Base-by-base conservation (phyloP, 2,888 invertebrate genomes). In the Drosophila kuntzei region DNA sequence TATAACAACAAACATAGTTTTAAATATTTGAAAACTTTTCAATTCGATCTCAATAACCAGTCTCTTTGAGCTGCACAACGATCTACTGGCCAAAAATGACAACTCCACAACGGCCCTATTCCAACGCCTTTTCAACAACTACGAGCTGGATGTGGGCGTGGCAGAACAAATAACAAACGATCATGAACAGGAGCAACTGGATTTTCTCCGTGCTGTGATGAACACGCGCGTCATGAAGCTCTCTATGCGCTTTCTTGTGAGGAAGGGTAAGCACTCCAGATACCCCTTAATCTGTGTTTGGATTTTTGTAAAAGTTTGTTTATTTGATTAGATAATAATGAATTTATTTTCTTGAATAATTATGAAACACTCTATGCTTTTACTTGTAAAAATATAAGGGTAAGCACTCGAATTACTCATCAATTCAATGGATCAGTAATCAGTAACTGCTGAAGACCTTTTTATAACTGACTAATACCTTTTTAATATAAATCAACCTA, bases 211-310 rank as follows among this genome's bases (percentile, higher is more conserved):
- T 3, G 84, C 90, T 7, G 67, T 90, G 2, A 78, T 90, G 49
- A 80, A 69, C 8, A 91, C 90, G 1, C 75, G 89, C 0, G 76
- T 89, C 5, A 91, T 90, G 90, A 86, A 89, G 58, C 72, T 84
- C 7, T 76, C 90, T 0, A 89, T 90, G 90, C 64, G 70, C 0
- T 90, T 81, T 68, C 58, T 90, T 20, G 82, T 68, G 5, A 61
- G 58, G 14, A 86, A 68, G 49, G 65, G 85, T 89, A 43, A 60
- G 68, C 18, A 32, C 12, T 16, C 4, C 2, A 29, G 6, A 3
- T 16, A 46, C 29, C 46, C 16, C 9, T 25, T 2, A 27, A 46
- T 16, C 37, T 43, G 22, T 22, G 43, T 12, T 20, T 43, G n/a
- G 43, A 20, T 41, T 20, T 7, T 2, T 0, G 16, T 8, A 14